Evolutionary conservation across 2,797 vertebrate genomes (phyloP).

Genomic region (Pangasius sanitwongsei): DNA sequence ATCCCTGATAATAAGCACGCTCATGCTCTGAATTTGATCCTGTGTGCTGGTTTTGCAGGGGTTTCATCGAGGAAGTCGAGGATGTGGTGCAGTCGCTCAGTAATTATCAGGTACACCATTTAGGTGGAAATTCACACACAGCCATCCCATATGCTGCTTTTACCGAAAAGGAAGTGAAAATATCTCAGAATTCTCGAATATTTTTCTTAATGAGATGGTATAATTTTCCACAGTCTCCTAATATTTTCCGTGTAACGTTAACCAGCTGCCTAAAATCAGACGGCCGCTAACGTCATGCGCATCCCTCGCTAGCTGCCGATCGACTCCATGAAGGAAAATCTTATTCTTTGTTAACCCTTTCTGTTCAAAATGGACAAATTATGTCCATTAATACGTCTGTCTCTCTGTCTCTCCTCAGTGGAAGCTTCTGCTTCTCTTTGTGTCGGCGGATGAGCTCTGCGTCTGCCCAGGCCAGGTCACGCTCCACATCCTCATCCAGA

Average conservation of each 20-base stretch:
- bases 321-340: background rate
- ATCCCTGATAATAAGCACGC: background rate
- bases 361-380: background rate
- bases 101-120: slow-evolving; percentile 63
- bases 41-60: slow-evolving; percentile 64
- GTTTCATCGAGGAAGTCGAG: slow-evolving; percentile 64
- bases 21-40: background rate
- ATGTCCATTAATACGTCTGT: no score
- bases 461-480: slow-evolving; percentile 68
- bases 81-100: slow-evolving; percentile 58
- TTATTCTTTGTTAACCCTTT: background rate
- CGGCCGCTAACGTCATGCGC: no score
- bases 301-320: no score
- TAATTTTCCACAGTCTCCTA: background rate
- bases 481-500: background rate
- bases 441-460: slow-evolving; percentile 64
- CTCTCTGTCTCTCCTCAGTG: slow-evolving; percentile 62
- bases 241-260: background rate
- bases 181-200: no score
- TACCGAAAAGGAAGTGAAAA: background rate
- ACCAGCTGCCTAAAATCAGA: background rate
- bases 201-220: background rate
- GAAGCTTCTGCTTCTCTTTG: slow-evolving; percentile 74
- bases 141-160: no score
- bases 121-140: background rate